phyloP scores from a whole-genome alignment of 2,797 vertebrate genomes.

The Myioborus melanocephalus region DNA sequence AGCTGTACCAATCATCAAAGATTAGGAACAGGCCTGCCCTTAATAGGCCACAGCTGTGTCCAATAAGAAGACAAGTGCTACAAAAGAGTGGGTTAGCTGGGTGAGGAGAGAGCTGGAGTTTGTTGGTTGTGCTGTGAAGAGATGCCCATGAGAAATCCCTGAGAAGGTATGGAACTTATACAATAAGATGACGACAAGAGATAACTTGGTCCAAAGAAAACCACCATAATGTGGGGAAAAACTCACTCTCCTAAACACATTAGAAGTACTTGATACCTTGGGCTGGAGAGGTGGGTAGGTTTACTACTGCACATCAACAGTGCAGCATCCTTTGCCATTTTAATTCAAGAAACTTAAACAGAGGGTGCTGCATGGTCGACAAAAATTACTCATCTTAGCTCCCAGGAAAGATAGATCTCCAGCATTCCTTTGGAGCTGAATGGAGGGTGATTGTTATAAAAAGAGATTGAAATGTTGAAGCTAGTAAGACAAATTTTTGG shows the following conservation, averaged over 20 bases:
- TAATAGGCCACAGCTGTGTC: too few relatives aligned
- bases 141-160: too few relatives aligned
- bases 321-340: not conserved
- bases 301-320: accelerated
- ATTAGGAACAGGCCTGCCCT: too few relatives aligned
- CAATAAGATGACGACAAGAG: too few relatives aligned
- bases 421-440: not conserved
- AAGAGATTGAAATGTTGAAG: not conserved
- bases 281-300: not conserved
- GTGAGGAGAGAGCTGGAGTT: accelerated
- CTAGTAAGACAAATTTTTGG: not conserved
- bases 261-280: not conserved
- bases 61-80: too few relatives aligned
- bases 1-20: too few relatives aligned
- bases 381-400: not conserved
- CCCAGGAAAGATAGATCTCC: not conserved
- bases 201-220: not conserved
- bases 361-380: not conserved
- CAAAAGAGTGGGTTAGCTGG: too few relatives aligned
- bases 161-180: too few relatives aligned
- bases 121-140: too few relatives aligned
- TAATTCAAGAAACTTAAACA: not conserved
- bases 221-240: not conserved
- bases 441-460: not conserved
- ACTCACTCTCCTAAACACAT: not conserved